Conservation (phyloP, 2,888 invertebrate genomes). For the Hirtodrosophila alboralis region DNA sequence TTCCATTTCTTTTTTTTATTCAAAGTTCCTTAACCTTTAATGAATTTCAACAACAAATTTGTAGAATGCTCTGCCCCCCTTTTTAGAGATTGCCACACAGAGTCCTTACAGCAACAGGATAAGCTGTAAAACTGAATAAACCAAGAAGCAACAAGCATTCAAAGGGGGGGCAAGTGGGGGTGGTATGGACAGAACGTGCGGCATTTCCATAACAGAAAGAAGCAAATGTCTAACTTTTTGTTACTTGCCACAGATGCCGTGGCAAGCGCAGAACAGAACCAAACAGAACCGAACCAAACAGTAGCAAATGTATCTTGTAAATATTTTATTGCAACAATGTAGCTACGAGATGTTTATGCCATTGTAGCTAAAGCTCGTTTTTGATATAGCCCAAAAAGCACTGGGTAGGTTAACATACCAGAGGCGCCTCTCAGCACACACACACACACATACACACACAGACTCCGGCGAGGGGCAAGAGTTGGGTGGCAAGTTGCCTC, state of each 20-base stretch:
- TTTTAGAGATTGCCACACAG: constrained; percentile 6
- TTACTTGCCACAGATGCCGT: constrained; percentile 24
- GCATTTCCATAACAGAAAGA: constrained; percentile 50
- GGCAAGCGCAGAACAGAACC: constrained; percentile 47
- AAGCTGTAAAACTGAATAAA: constrained; percentile 17
- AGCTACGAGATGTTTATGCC: constrained; percentile 60
- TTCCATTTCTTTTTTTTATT: not conserved
- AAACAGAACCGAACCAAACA: no score
- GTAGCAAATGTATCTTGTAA: constrained; percentile 73
- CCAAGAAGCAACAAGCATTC: not conserved
- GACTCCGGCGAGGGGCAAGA: not conserved
- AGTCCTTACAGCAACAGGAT: constrained; percentile 44
- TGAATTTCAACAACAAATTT: constrained; percentile 34
- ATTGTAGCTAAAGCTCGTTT: constrained; percentile 41
- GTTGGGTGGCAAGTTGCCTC: constrained; percentile 4
- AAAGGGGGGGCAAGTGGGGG: not conserved
- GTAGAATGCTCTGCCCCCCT: constrained; percentile 6
- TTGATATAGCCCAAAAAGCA: constrained; percentile 23
- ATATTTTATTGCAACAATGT: constrained; percentile 77
- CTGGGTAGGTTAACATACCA: constrained; percentile 42
- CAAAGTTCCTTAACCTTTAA: constrained; percentile 17
- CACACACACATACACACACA: constrained; percentile 2
- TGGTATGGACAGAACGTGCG: constrained; percentile 38
- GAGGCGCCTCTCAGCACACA: constrained; percentile 4
- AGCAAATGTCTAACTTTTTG: constrained; percentile 21